Percentiles rank a stretch among this genome's conserved stretches.
Conservation (phyloP, 2,113 vertebrate species). For the Myodes glareolus region DNA sequence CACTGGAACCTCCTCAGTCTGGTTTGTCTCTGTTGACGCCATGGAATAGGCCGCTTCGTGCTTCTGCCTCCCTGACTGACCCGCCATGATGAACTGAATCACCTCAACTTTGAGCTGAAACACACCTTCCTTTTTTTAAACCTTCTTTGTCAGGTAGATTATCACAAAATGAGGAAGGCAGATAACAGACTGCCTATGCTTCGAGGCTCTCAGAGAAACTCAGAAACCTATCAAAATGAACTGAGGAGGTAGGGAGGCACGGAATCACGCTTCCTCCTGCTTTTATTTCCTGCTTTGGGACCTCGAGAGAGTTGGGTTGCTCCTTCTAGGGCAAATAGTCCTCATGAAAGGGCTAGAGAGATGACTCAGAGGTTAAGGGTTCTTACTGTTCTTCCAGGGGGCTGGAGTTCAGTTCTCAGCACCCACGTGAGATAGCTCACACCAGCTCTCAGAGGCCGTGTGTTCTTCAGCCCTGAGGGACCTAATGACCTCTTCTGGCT, state of each 20-base stretch:
- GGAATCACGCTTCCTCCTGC: not conserved
- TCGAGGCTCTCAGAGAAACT: constrained; percentile 25
- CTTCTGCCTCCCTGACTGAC: not conserved
- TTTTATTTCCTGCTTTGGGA: not conserved
- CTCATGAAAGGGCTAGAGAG: not conserved
- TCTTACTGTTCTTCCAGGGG: not conserved
- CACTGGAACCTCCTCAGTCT: not conserved
- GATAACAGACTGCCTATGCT: constrained; percentile 15
- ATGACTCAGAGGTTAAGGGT: not conserved
- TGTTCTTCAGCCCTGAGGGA: not conserved
- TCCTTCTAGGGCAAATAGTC: not conserved
- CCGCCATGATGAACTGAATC: not conserved
- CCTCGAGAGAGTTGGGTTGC: not conserved
- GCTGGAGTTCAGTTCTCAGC: too few species aligned
- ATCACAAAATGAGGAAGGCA: not conserved
- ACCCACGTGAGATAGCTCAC: not conserved
- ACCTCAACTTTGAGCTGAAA: not conserved
- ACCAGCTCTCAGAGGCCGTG: too few species aligned
- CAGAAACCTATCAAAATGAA: constrained; percentile 7
- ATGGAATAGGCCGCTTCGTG: too few species aligned
- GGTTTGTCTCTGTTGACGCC: not conserved
- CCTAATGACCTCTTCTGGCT: not conserved
- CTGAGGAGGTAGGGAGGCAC: not conserved
- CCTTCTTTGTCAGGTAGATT: not conserved
- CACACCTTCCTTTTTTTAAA: not conserved